phyloP scores from a whole-genome alignment of 2,113 vertebrate genomes.

The Mirounga angustirostris region DNA sequence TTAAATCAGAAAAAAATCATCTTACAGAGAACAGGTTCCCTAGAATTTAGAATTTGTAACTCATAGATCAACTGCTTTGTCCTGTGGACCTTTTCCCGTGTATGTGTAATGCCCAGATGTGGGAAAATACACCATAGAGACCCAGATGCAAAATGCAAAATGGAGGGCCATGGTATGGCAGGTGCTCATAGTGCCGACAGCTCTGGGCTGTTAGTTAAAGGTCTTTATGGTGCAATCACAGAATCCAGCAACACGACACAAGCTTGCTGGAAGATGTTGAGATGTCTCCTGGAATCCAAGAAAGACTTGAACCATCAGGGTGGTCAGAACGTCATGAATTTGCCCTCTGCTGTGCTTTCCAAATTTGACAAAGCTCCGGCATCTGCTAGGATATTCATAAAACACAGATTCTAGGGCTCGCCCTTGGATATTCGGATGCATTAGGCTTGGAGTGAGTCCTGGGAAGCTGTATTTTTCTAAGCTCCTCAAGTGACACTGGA shows the following conservation, averaged over 20 bases:
- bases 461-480: neutral
- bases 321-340: neutral
- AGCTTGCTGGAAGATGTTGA: neutral
- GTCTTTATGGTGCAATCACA: neutral
- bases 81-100: neutral
- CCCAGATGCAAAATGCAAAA: neutral
- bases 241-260: accelerated
- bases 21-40: neutral
- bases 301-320: neutral
- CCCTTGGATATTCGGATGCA: neutral
- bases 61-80: neutral
- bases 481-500: neutral
- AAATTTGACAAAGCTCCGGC: neutral
- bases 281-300: neutral
- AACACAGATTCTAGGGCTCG: neutral
- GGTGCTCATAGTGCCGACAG: accelerated
- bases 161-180: accelerated
- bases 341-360: neutral
- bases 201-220: accelerated
- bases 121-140: neutral
- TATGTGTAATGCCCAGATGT: accelerated
- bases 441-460: neutral
- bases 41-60: neutral
- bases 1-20: neutral
- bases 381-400: neutral